A percentile compares a stretch with the other conserved stretches of the same genome.
Evolutionary conservation across 2,113 vertebrate genomes (phyloP).

Genomic region (Alethe castanea): DNA sequence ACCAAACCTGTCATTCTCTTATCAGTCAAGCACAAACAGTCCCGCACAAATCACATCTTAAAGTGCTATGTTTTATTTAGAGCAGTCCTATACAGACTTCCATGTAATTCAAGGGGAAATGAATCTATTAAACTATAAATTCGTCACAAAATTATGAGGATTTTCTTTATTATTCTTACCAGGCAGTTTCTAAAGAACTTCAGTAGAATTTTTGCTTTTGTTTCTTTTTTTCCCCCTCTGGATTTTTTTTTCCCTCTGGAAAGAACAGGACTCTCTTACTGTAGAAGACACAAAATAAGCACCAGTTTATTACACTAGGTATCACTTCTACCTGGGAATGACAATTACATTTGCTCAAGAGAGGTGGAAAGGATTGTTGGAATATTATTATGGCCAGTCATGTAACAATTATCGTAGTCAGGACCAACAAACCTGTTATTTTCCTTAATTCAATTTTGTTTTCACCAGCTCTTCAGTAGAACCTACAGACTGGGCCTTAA

Average conservation of each 20-base stretch:
- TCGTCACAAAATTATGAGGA: background rate
- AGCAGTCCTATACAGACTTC: background rate
- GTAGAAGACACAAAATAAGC: background rate
- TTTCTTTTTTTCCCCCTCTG: background rate
- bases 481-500: background rate
- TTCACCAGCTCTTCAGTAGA: background rate
- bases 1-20: background rate
- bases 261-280: background rate
- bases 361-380: background rate
- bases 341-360: background rate
- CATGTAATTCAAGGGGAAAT: background rate
- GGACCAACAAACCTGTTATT: background rate
- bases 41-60: background rate
- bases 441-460: background rate
- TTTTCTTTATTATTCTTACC: background rate
- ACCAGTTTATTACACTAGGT: background rate
- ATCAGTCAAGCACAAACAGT: background rate
- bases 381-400: background rate
- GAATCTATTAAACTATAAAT: background rate
- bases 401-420: background rate
- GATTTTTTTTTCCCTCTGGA: background rate
- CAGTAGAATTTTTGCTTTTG: background rate
- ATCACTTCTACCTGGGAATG: background rate
- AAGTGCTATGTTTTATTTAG: background rate
- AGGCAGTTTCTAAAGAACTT: background rate